Conservation (phyloP, 1,140 invertebrate genomes). For the Papilio polytes region DNA sequence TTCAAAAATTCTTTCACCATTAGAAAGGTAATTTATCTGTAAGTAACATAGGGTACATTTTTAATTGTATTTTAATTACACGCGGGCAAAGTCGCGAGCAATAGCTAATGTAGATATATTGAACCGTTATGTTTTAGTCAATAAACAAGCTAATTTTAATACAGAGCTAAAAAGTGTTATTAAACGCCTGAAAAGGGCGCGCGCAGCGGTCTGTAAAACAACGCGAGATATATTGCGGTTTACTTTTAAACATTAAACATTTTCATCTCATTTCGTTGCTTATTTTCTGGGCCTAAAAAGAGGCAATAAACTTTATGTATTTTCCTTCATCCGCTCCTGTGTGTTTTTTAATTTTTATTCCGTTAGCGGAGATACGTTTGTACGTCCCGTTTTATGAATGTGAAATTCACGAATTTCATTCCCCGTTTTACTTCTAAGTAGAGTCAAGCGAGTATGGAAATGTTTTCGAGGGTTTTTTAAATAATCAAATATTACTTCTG, state of each 20-base stretch:
- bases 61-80: no score
- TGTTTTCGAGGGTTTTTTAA: background rate
- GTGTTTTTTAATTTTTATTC: slow-evolving; percentile 39
- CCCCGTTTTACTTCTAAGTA: background rate
- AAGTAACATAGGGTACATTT: no score
- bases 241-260: slow-evolving; percentile 49
- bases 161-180: slow-evolving; percentile 31
- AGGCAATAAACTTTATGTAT: slow-evolving; percentile 43
- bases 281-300: slow-evolving; percentile 40
- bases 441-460: background rate
- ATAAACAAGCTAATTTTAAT: slow-evolving; percentile 28
- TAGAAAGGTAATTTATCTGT: no score
- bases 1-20: no score
- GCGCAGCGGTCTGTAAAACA: slow-evolving; percentile 44
- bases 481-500: background rate
- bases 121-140: slow-evolving; percentile 26
- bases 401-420: slow-evolving; percentile 18
- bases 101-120: no score
- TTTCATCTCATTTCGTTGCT: slow-evolving; percentile 46
- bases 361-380: slow-evolving; percentile 30
- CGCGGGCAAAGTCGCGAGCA: no score
- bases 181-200: slow-evolving; percentile 40
- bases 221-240: slow-evolving; percentile 45
- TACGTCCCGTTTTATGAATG: slow-evolving; percentile 25
- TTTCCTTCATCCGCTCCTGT: slow-evolving; percentile 36